Percentiles rank a stretch among this genome's conserved stretches.
phyloP scores from a whole-genome alignment of 2,113 vertebrate genomes.

The Bagarius yarrelli region DNA sequence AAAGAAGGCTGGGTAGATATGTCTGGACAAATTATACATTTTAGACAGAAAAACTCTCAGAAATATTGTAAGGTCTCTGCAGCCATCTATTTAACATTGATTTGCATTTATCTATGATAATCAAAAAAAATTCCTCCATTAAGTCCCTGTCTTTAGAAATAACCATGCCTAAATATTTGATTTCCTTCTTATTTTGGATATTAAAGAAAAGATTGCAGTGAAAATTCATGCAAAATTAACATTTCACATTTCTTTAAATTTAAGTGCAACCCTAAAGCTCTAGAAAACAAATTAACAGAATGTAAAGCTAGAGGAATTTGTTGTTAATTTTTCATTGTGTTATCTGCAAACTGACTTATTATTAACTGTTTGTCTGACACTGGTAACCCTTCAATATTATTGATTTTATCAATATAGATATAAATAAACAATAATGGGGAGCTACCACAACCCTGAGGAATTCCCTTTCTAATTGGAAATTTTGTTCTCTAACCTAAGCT shows the following conservation, averaged over 20 bases:
- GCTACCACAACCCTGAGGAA: background rate
- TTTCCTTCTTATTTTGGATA: background rate
- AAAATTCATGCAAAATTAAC: background rate
- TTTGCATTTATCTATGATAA: background rate
- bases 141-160: background rate
- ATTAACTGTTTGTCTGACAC: background rate
- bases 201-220: too few relatives aligned
- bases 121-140: background rate
- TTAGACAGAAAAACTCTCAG: background rate
- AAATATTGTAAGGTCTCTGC: background rate
- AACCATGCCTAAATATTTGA: background rate
- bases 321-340: background rate
- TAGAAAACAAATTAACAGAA: background rate
- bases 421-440: too few relatives aligned
- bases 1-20: background rate
- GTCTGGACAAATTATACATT: constrained; percentile 3
- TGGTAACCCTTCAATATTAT: background rate
- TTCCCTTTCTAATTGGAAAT: background rate
- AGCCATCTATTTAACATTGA: too few relatives aligned
- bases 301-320: background rate
- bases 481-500: background rate
- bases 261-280: too few relatives aligned
- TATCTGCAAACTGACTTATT: background rate
- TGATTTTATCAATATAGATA: background rate
- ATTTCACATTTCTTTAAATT: background rate